These are phyloP conservation scores for Folsomia candida DNA, from an alignment of 2,888 invertebrate genomes.

Conservation along the genomic window DNA sequence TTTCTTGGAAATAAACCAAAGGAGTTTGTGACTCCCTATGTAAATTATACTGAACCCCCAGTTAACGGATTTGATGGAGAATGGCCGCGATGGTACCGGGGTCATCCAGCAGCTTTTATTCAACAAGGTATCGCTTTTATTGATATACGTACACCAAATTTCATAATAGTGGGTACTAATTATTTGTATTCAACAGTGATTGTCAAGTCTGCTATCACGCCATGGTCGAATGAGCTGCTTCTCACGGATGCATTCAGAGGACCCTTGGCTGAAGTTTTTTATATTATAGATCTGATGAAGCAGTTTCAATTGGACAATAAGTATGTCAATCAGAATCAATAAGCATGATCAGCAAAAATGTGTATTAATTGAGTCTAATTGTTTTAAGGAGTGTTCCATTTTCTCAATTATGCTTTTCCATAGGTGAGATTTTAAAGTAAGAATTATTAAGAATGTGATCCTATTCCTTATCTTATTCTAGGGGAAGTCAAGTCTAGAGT, in stretches of 20 bases:
- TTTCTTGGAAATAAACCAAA: slow-evolving; percentile 86
- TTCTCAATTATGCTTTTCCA: slow-evolving; percentile 58
- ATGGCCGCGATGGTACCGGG: slow-evolving; percentile 54
- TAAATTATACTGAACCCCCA: slow-evolving; percentile 52
- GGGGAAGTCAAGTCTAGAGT: slow-evolving; percentile 65
- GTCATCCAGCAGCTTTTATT: slow-evolving; percentile 58
- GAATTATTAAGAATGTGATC: not conserved
- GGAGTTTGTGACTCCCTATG: slow-evolving; percentile 54
- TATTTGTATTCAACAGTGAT: no score
- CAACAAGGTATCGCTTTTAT: no score
- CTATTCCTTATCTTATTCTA: slow-evolving; percentile 65
- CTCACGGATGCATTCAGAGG: slow-evolving; percentile 88
- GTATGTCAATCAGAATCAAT: slow-evolving; percentile 56
- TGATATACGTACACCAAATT: no score
- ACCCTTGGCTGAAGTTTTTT: slow-evolving; percentile 84
- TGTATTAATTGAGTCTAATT: no score
- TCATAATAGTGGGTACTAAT: no score
- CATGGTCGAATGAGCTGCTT: slow-evolving; percentile 78
- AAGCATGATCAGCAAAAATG: not conserved
- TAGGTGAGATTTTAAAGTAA: slow-evolving; percentile 1
- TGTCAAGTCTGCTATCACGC: slow-evolving; percentile 69
- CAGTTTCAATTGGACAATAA: slow-evolving; percentile 74
- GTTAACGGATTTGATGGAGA: slow-evolving; percentile 33
- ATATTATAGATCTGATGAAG: slow-evolving; percentile 77
- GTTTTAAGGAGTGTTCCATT: slow-evolving; percentile 46